phyloP scores from a whole-genome alignment of 2,113 vertebrate genomes.

The Propithecus coquereli region DNA sequence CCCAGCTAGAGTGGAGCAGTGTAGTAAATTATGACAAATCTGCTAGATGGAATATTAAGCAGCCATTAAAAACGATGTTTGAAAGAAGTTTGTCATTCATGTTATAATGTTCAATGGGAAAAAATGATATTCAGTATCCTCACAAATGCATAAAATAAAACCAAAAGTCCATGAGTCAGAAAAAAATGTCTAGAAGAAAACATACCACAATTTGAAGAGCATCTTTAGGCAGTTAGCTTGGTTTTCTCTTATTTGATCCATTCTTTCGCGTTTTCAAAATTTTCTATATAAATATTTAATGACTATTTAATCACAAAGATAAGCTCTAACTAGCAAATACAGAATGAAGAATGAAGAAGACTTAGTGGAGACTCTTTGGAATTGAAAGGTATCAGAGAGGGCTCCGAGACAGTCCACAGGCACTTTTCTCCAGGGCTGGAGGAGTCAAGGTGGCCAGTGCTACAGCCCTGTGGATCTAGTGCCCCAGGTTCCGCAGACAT shows the following conservation, averaged over 20 bases:
- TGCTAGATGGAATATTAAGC: constrained; percentile 33
- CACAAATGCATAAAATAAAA: constrained; percentile 41
- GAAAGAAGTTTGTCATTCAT: background rate
- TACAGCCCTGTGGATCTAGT: background rate
- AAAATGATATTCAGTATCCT: background rate
- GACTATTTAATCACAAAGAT: constrained; percentile 40
- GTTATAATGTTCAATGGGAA: constrained; percentile 1
- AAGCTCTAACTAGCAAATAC: constrained; percentile 28
- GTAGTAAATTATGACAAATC: constrained; percentile 29
- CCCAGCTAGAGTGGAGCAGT: background rate
- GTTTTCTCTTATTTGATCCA: background rate
- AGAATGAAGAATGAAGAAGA: background rate
- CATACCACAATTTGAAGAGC: background rate
- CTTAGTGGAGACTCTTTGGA: background rate
- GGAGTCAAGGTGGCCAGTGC: background rate
- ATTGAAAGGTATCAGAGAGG: background rate
- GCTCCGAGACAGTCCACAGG: background rate
- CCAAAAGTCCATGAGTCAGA: background rate
- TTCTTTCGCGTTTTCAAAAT: constrained; percentile 18
- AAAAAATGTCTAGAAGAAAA: constrained; percentile 39
- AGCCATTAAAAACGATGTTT: constrained; percentile 10
- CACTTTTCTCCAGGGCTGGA: background rate
- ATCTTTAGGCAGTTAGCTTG: background rate
- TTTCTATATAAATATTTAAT: constrained; percentile 26
- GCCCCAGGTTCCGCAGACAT: background rate